phyloP scores from a whole-genome alignment of 92 coral and sea anemone genomes.

The Galaxea fascicularis region DNA sequence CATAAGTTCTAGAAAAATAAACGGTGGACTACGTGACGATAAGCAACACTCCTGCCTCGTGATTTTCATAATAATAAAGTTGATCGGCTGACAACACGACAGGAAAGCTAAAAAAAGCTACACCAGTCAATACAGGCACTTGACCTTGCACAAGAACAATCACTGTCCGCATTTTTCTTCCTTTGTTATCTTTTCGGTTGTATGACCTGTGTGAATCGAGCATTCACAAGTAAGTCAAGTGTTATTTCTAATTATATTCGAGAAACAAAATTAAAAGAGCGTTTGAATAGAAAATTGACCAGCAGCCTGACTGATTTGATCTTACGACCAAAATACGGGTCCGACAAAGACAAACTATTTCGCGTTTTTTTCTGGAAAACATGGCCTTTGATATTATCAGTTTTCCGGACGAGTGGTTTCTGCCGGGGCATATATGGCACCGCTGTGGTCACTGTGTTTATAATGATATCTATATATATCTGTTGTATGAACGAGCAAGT shows the following conservation, averaged over 20 bases:
- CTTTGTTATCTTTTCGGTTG: neutral
- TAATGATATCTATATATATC: conserved; percentile 1
- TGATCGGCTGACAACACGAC: conserved; percentile 36
- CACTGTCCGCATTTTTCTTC: conserved; percentile 18
- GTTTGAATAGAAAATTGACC: neutral
- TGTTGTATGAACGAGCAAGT: neutral
- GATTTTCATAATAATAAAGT: conserved; percentile 47
- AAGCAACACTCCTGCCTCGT: neutral
- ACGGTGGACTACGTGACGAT: conserved; percentile 33
- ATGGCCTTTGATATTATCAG: neutral
- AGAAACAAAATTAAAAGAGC: neutral
- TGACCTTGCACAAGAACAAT: conserved; percentile 23
- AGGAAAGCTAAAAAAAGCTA: conserved; percentile 29
- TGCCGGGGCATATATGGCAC: neutral
- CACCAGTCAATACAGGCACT: conserved; percentile 1
- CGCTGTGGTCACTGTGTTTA: neutral
- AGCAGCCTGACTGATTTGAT: neutral
- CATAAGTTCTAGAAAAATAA: conserved; percentile 33
- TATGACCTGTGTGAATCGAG: neutral
- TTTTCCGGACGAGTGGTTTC: conserved; percentile 5
- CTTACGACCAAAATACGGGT: neutral
- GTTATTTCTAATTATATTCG: neutral
- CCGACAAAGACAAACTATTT: neutral
- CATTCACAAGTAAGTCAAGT: neutral
- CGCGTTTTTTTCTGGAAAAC: neutral